Evolutionary conservation across 2,888 invertebrate species (phyloP), one percentile per base, ranked within the genome.

Genomic region (Odontocolon sp.): DNA sequence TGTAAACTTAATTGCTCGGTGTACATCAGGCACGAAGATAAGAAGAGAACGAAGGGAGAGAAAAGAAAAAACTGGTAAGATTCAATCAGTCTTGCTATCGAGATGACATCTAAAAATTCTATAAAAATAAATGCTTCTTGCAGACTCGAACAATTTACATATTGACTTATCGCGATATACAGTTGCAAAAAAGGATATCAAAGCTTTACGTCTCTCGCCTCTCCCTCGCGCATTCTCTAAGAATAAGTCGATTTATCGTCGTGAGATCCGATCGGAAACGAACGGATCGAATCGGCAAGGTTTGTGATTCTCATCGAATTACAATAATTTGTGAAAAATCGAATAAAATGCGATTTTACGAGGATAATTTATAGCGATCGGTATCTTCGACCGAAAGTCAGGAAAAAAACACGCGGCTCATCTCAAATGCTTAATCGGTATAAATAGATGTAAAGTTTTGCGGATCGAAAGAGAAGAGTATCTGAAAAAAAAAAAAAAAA

Each of bases 11-110:
- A 77, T 82, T 82, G 82, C 80, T 87, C 83, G 81, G 83, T 85
- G 83, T 84, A 82, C 82, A 85, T 86, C 86, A 84, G 82, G 81
- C 84, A 85, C 80, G 78, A 82, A 71, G 80, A 80, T 78, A 71
- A 16, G 38, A 50, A 33, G 38, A 36, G 14, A 47, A 36, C 36
- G 16, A 45, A 14, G 21, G 8, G 18, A 57, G 45, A 59, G 23
- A 47, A 52, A 28, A n/a, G n/a, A n/a, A n/a, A n/a, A n/a, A 57
- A 40, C 64, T 23, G 54, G 64, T 67, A 38, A 56, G 68, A 40
- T 71, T 63, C 56, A 77, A 57, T 42, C 6, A 50, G 14, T 56
- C 31, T 45, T 14, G 38, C 23, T 68, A 69, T 57, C 42, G 31
- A 50, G 42, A 42, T 11, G 38, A 36, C 5, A 63, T 47, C 21